Base-by-base conservation (phyloP, 2,797 vertebrate genomes). In the Rhinatrema bivittatum region DNA sequence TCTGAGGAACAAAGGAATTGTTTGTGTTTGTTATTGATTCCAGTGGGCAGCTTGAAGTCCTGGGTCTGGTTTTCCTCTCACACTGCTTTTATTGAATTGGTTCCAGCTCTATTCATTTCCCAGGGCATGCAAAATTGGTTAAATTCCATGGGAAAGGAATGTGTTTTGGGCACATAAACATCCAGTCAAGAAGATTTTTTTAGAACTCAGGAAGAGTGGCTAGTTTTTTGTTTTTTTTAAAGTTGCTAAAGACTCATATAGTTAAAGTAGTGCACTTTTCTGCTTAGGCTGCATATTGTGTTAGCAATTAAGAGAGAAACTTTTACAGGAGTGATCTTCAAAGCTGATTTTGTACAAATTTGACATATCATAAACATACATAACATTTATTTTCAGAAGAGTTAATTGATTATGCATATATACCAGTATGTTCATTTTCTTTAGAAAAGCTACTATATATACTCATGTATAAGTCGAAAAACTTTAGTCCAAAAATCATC, bases 81-180 rank as follows among this genome's bases (percentile, higher is more conserved):
- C 30, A 42, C 73, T 77, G 70, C 74, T 77, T 78, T 62, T 67
- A 16, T 74, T 81, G 76, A 74, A 66, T 13, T 25, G 42, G 32
- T 59, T 74, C 72, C 74, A 78, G 67, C 22, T 61, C 49, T 66
- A 42, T 36, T 68, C 33, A 40, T 72, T 81, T 82, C 73, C 63
- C 70, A 75, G 57, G 65, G 57, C 52, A 68, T 35, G 48, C 39
- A 59, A 59, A 65, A 70, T 41, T 60, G 70, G 60, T 78, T 72
- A 69, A 68, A 74, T 79, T 79, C 70, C 76, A 71, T 74, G 78
- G 72, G 66, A 78, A 72, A 56, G 33, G 49, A 37, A 61, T 69
- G 56, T 17, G 53, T 60, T 68, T 50, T 56, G 39, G 32, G 35
- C 62, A 58, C 7, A 3, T 66, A 67, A 77, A 70, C 64, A 62